phyloP scores from a whole-genome alignment of 2,113 vertebrate species.

The Meleagris gallopavo region DNA sequence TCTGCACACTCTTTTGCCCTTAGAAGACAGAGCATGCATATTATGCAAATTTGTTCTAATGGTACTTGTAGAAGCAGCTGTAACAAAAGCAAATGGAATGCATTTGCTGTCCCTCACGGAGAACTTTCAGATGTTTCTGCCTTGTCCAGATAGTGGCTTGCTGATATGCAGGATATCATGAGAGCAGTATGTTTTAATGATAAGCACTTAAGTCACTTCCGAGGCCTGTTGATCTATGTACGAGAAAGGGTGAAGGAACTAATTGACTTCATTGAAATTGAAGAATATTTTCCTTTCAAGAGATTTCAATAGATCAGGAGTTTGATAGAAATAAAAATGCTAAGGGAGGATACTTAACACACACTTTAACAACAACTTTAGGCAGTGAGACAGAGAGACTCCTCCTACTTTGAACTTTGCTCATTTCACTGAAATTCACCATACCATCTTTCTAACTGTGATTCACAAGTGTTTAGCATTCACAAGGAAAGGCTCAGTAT shows the following conservation, averaged over 20 bases:
- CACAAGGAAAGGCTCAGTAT: not conserved
- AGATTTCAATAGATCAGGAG: not conserved
- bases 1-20: not conserved
- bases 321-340: not conserved
- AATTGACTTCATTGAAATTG: not conserved
- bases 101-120: not conserved
- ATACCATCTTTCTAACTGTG: not conserved
- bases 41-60: not conserved
- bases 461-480: not conserved
- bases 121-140: not conserved
- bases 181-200: not conserved
- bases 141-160: not conserved
- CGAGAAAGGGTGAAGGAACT: not conserved
- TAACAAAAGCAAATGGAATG: not conserved
- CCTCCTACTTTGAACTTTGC: not conserved
- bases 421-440: not conserved
- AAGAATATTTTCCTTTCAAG: not conserved
- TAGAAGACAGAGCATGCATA: not conserved
- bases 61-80: not conserved
- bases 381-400: not conserved
- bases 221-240: too few species aligned
- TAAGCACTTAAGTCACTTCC: not conserved
- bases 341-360: not conserved
- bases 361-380: not conserved
- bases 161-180: not conserved